Evolutionary conservation across 2,888 invertebrate genomes (phyloP).

Genomic region (Hipparchia semele): DNA sequence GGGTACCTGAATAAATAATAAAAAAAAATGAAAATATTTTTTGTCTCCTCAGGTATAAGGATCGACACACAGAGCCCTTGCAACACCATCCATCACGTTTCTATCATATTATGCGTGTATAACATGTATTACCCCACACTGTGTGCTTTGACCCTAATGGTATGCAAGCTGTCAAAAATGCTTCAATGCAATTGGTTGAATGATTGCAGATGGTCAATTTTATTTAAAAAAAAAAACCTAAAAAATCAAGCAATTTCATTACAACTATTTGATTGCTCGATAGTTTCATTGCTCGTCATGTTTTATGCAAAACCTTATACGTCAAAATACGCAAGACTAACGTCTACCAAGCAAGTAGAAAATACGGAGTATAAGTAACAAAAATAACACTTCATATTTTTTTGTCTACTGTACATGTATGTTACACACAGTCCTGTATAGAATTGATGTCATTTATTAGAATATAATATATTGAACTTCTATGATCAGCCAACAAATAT

Average conservation of each 20-base stretch:
- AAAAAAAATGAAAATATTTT: background rate
- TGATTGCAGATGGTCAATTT: background rate
- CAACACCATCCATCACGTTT: too few species aligned
- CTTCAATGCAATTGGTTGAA: background rate
- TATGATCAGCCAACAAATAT: too few species aligned
- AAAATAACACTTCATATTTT: background rate
- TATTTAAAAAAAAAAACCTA: background rate
- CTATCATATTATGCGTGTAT: background rate
- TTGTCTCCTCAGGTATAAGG: background rate
- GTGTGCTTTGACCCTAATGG: background rate
- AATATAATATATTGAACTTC: too few species aligned
- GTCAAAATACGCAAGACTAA: background rate
- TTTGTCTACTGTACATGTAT: background rate
- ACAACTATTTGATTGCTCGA: background rate
- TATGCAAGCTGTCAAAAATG: background rate
- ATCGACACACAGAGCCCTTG: background rate
- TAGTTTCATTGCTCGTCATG: background rate
- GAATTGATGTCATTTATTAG: too few species aligned
- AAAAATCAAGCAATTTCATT: background rate
- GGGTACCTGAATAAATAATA: conserved; percentile 23
- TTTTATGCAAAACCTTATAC: background rate
- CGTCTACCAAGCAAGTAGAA: background rate
- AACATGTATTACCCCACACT: too few species aligned
- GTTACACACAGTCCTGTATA: too few species aligned
- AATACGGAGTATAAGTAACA: too few species aligned